Evolutionary conservation across 2,797 vertebrate species (phyloP).

Genomic region (Heteromormyrus szaboi): DNA sequence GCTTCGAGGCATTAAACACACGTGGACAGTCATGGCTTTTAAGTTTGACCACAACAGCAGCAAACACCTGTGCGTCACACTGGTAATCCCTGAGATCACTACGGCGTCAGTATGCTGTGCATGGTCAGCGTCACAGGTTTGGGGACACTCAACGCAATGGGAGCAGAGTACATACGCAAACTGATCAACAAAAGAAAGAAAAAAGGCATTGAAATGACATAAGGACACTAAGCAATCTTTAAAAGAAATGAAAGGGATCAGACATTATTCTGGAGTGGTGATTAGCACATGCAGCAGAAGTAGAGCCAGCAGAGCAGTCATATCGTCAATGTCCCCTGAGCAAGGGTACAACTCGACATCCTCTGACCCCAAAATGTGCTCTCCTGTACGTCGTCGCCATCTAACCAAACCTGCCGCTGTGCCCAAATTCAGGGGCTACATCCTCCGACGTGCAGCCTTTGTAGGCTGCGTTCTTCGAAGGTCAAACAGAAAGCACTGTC

Average conservation of each 20-base stretch:
- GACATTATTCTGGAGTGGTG: background rate
- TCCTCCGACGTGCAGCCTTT: background rate
- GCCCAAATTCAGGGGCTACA: background rate
- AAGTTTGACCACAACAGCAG: background rate
- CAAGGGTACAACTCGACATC: background rate
- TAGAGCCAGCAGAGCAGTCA: background rate
- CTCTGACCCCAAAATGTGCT: background rate
- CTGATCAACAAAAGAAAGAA: background rate
- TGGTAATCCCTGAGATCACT: background rate
- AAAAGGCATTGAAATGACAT: background rate
- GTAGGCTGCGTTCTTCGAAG: background rate
- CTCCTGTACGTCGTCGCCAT: background rate
- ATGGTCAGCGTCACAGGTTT: background rate
- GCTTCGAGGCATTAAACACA: background rate
- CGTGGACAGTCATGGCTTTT: background rate
- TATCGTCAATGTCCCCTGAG: background rate
- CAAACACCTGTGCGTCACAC: background rate
- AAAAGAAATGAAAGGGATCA: background rate
- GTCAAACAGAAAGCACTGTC: background rate
- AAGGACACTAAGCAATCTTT: background rate
- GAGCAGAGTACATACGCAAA: background rate
- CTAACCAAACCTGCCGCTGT: background rate
- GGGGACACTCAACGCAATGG: background rate
- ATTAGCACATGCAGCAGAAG: background rate
- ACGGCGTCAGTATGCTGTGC: background rate